These are phyloP conservation scores for chimpanzee (Pan troglodytes) DNA, from an alignment of 2,113 vertebrate genomes.

Conservation along the genomic window NHGRI_mPanTro3-v2.1_pri NC_072416.2:34536001-34536500, in stretches of 20 bases:
- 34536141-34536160: neutral
- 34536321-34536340: too few relatives aligned
- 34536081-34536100: neutral
- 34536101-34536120: neutral
- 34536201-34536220: neutral
- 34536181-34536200: neutral
- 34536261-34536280: neutral
- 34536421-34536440: too few relatives aligned
- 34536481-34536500: too few relatives aligned
- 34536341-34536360: too few relatives aligned
- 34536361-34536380: too few relatives aligned
- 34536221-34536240: neutral
- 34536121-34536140: rapidly evolving
- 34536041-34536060: neutral
- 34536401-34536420: too few relatives aligned
- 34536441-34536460: too few relatives aligned
- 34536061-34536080: neutral
- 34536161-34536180: neutral
- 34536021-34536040: neutral
- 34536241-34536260: neutral
- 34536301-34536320: neutral
- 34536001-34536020: neutral
- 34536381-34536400: too few relatives aligned
- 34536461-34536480: too few relatives aligned
- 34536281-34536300: neutral